Conservation (phyloP, 2,888 invertebrate species). For the Oscheius sp. region DNA sequence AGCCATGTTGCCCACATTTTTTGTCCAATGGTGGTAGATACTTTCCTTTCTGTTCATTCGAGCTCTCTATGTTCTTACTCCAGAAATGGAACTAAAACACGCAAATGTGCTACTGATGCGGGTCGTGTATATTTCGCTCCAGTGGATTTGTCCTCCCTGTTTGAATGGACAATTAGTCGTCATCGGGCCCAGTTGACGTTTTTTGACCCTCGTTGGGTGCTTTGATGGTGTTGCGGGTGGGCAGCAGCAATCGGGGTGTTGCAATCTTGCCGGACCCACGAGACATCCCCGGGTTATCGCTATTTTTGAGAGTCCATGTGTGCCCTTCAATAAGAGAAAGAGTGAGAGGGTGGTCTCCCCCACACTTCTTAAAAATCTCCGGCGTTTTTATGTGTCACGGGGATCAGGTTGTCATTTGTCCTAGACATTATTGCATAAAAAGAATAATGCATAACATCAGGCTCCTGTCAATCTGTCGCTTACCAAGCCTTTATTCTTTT, state of each 20-base stretch:
- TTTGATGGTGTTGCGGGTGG: slow-evolving; percentile 31
- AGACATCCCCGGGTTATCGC: slow-evolving; percentile 22
- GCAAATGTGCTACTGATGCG: slow-evolving; percentile 16
- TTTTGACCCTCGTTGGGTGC: slow-evolving; percentile 20
- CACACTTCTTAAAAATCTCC: neutral
- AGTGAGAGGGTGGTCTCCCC: neutral
- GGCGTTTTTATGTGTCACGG: neutral
- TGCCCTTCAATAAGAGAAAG: too few species aligned
- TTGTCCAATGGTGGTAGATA: neutral
- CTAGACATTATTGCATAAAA: too few species aligned
- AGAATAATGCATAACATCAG: too few species aligned
- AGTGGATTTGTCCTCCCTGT: slow-evolving; percentile 1
- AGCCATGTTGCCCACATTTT: too few species aligned
- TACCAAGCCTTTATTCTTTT: too few species aligned
- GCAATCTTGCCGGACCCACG: slow-evolving; percentile 31
- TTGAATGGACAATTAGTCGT: slow-evolving; percentile 25
- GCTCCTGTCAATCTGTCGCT: too few species aligned
- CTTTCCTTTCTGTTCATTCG: neutral
- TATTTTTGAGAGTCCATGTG: neutral
- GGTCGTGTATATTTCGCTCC: slow-evolving; percentile 22
- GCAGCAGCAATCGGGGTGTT: slow-evolving; percentile 17
- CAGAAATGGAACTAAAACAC: neutral
- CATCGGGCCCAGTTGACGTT: slow-evolving; percentile 15
- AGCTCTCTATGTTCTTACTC: neutral
- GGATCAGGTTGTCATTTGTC: neutral